These are phyloP conservation scores for Callimorpha dominula DNA, from an alignment of 2,888 invertebrate species.

Conservation along the genomic window DNA sequence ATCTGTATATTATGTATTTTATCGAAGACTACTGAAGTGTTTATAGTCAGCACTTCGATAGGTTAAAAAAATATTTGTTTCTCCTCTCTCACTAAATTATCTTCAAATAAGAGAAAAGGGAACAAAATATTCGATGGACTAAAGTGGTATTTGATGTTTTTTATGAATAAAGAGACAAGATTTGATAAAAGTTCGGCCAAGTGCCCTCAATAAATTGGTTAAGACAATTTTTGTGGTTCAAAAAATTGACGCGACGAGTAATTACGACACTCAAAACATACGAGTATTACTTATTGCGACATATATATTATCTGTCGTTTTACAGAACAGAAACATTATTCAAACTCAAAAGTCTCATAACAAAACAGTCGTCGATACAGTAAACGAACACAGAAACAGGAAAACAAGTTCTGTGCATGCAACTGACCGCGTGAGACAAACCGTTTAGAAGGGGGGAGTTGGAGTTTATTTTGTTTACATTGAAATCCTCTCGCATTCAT, in stretches of 20 bases:
- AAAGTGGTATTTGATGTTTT: neutral
- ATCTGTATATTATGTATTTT: neutral
- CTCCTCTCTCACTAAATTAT: neutral
- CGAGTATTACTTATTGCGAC: too few species aligned
- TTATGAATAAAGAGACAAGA: neutral
- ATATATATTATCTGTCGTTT: too few species aligned
- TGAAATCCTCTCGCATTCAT: slow-evolving; percentile 43
- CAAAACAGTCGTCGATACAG: slow-evolving; percentile 9
- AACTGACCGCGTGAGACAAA: slow-evolving; percentile 38
- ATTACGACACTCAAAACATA: too few species aligned
- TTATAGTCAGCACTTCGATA: neutral
- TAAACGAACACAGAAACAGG: slow-evolving; percentile 24
- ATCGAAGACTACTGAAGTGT: neutral
- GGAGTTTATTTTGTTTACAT: slow-evolving; percentile 46
- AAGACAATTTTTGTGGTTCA: neutral
- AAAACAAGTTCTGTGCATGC: slow-evolving; percentile 27
- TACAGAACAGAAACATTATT: neutral
- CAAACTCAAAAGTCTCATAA: neutral
- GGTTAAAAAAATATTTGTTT: neutral
- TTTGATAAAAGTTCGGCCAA: neutral
- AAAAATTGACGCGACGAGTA: neutral
- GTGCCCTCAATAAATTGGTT: neutral
- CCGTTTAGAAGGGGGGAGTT: slow-evolving; percentile 19
- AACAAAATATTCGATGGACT: neutral
- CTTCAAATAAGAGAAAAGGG: neutral